These are phyloP conservation scores for Notarius lentiginosus DNA, from an alignment of 2,113 vertebrate genomes.

Conservation along the genomic window DNA sequence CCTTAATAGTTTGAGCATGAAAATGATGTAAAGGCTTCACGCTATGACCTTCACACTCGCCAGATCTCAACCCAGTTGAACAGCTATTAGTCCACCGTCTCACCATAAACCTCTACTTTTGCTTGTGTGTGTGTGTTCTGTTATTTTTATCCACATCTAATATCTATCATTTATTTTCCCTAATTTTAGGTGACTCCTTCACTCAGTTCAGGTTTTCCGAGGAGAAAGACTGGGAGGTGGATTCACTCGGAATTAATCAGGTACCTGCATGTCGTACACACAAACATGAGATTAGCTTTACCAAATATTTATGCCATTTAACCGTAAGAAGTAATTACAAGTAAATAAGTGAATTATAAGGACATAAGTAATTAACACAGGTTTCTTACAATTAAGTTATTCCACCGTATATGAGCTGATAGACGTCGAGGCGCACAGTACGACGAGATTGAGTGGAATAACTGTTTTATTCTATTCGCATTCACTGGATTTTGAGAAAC, in stretches of 20 bases:
- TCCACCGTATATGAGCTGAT: too few relatives aligned
- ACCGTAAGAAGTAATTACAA: neutral
- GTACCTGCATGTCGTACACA: conserved; percentile 65
- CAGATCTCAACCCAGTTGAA: neutral
- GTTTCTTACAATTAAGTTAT: too few relatives aligned
- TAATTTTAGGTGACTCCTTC: conserved; percentile 85
- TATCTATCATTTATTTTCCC: neutral
- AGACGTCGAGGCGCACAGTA: too few relatives aligned
- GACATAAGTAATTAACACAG: too few relatives aligned
- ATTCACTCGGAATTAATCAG: conserved; percentile 74
- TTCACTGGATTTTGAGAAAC: too few relatives aligned
- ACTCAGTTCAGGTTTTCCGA: conserved; percentile 91
- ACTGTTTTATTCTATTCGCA: too few relatives aligned
- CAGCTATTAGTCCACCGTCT: neutral
- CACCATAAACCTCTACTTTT: neutral
- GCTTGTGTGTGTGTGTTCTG: neutral
- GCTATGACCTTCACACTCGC: neutral
- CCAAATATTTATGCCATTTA: neutral
- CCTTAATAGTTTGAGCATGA: neutral
- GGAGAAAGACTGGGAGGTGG: conserved; percentile 89
- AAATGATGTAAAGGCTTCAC: neutral
- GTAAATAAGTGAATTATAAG: too few relatives aligned
- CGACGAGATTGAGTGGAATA: too few relatives aligned
- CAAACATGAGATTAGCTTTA: conserved; percentile 1
- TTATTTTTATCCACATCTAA: neutral